Percentiles rank a stretch among this genome's conserved stretches.
These are phyloP conservation scores for Ephestia elutella DNA, from an alignment of 1,140 invertebrate species.

Conservation along the genomic window DNA sequence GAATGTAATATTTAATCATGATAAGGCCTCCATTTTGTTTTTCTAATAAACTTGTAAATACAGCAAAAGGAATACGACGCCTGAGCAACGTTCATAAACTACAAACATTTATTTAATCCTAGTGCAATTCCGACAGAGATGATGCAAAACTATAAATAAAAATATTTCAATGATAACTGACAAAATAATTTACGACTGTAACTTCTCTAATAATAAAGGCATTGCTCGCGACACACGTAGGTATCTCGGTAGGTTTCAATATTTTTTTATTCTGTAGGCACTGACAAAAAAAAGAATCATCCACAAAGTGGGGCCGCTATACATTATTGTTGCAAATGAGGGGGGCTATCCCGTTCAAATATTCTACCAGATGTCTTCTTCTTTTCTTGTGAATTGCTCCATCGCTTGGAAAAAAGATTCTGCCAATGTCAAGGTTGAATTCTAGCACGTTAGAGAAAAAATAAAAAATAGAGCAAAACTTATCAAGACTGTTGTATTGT, in stretches of 20 bases:
- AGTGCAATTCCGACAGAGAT: conserved; percentile 27
- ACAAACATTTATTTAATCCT: conserved; percentile 24
- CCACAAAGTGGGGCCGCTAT: neutral
- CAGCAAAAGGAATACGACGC: neutral
- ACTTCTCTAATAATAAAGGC: conserved; percentile 20
- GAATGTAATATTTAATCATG: neutral
- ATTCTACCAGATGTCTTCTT: too few species aligned
- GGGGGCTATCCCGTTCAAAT: too few species aligned
- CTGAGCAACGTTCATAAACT: conserved; percentile 15
- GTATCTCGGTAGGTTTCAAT: conserved; percentile 18
- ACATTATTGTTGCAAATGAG: too few species aligned
- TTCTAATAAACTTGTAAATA: neutral
- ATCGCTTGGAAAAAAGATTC: too few species aligned
- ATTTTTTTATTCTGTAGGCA: conserved; percentile 22
- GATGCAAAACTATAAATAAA: conserved; percentile 32
- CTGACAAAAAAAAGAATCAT: conserved; percentile 9
- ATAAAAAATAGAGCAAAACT: too few species aligned
- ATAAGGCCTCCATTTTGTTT: neutral
- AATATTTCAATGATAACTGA: conserved; percentile 18
- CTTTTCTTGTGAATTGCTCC: too few species aligned
- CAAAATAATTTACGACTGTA: conserved; percentile 18
- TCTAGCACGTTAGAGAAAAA: too few species aligned
- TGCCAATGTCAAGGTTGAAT: too few species aligned
- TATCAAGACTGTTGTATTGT: too few species aligned
- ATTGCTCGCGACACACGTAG: conserved; percentile 17